A percentile compares a stretch with the other conserved stretches of the same genome.
These are phyloP conservation scores for Rhamnusium bicolor DNA, from an alignment of 2,888 invertebrate genomes.

Conservation along the genomic window DNA sequence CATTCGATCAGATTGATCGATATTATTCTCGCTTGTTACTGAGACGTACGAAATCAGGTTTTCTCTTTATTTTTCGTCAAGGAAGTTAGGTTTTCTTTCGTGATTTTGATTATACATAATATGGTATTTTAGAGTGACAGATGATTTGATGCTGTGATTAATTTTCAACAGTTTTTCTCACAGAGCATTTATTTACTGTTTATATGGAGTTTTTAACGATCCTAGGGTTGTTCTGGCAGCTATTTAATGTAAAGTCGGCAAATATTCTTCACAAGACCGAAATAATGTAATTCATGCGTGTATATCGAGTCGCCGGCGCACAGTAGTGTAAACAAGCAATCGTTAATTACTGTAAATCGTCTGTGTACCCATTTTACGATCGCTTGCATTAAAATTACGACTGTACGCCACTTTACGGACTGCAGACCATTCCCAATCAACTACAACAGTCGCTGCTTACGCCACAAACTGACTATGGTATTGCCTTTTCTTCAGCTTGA, in stretches of 20 bases:
- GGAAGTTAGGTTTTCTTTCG: too few species aligned
- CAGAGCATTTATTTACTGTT: too few species aligned
- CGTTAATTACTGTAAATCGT: slow-evolving; percentile 64
- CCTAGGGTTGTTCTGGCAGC: not conserved
- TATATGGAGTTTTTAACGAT: slow-evolving; percentile 3
- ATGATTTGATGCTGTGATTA: too few species aligned
- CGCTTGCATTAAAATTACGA: slow-evolving; percentile 63
- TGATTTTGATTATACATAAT: too few species aligned
- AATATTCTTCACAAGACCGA: slow-evolving; percentile 21
- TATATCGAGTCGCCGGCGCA: slow-evolving; percentile 41
- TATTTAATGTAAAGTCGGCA: slow-evolving; percentile 5
- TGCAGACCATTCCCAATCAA: slow-evolving; percentile 32
- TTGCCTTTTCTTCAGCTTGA: slow-evolving; percentile 30
- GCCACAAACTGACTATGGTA: slow-evolving; percentile 22
- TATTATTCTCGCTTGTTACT: too few species aligned
- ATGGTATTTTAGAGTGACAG: too few species aligned
- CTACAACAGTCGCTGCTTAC: slow-evolving; percentile 3
- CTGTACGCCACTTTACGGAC: slow-evolving; percentile 58
- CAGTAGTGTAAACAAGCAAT: slow-evolving; percentile 59
- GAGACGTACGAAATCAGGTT: too few species aligned
- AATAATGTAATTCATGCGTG: slow-evolving; percentile 33
- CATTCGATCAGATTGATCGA: too few species aligned
- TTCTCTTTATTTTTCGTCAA: too few species aligned
- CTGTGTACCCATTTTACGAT: slow-evolving; percentile 62
- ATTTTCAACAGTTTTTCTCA: too few species aligned